phyloP scores from a whole-genome alignment of 2,888 invertebrate species.

The Phyllotreta cruciferae region DNA sequence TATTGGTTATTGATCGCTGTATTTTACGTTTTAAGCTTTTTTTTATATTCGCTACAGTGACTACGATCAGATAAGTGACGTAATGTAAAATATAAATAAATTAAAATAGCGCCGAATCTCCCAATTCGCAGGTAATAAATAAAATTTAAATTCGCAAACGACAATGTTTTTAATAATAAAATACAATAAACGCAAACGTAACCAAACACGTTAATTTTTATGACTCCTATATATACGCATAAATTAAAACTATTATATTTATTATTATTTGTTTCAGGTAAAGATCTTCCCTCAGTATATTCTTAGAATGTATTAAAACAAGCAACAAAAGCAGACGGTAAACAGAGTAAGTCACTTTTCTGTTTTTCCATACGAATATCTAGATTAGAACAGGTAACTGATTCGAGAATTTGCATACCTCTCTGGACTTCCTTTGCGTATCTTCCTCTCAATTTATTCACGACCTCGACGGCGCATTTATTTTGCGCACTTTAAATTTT shows the following conservation, averaged over 20 bases:
- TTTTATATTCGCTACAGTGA: conserved; percentile 2
- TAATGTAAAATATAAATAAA: conserved; percentile 7
- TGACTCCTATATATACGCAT: not conserved
- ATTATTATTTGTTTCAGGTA: conserved; percentile 13
- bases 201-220: not conserved
- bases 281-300: conserved; percentile 1
- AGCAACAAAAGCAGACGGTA: not conserved
- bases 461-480: conserved; percentile 49
- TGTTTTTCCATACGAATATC: conserved; percentile 47
- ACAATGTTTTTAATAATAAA: no score
- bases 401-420: conserved; percentile 58
- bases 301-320: no score
- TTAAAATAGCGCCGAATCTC: not conserved
- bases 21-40: conserved; percentile 6
- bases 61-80: conserved; percentile 1
- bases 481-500: conserved; percentile 56
- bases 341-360: conserved; percentile 32
- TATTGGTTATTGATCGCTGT: conserved; percentile 13
- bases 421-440: conserved; percentile 52
- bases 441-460: conserved; percentile 52
- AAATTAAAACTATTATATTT: not conserved
- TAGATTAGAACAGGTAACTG: conserved; percentile 57
- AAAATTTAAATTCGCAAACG: not conserved
- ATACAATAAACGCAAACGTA: no score
- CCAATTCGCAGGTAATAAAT: conserved; percentile 1